Percentiles rank a stretch among this genome's conserved stretches.
Evolutionary conservation across 2,113 vertebrate species (phyloP).

Genomic region (Apteryx owenii): DNA sequence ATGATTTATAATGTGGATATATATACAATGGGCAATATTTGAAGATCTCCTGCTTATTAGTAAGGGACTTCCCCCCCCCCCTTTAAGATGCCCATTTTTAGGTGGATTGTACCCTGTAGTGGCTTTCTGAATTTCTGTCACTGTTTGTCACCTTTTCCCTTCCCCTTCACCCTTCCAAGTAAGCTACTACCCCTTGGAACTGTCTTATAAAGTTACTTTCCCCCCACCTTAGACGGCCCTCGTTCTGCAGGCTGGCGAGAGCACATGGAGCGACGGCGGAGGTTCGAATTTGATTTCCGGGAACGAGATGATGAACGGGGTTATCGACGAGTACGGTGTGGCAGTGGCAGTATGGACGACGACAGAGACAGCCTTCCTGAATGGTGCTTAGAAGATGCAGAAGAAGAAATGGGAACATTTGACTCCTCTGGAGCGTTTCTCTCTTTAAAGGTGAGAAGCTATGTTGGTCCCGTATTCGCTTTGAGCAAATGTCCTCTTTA

Average conservation of each 20-base stretch:
- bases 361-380: slow-evolving; percentile 95
- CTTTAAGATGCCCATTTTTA: neutral
- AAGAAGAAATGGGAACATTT: slow-evolving; percentile 97
- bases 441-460: slow-evolving; percentile 87
- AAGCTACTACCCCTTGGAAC: neutral
- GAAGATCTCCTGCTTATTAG: neutral
- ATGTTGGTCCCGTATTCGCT: neutral
- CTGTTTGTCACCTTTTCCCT: neutral
- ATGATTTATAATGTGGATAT: neutral
- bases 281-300: slow-evolving; percentile 93
- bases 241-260: slow-evolving; percentile 95
- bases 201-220: slow-evolving; percentile 55
- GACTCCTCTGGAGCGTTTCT: slow-evolving; percentile 97
- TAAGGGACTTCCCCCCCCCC: neutral
- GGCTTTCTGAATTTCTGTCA: neutral
- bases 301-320: slow-evolving; percentile 92
- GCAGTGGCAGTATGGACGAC: slow-evolving; percentile 93
- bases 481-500: neutral
- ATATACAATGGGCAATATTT: neutral
- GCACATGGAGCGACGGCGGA: slow-evolving; percentile 89
- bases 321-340: slow-evolving; percentile 90
- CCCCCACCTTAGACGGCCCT: slow-evolving; percentile 81
- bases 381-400: slow-evolving; percentile 97
- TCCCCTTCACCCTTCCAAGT: neutral
- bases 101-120: neutral